Base-by-base conservation (phyloP, 2,888 invertebrate species). In the Netelia fuscicornis region DNA sequence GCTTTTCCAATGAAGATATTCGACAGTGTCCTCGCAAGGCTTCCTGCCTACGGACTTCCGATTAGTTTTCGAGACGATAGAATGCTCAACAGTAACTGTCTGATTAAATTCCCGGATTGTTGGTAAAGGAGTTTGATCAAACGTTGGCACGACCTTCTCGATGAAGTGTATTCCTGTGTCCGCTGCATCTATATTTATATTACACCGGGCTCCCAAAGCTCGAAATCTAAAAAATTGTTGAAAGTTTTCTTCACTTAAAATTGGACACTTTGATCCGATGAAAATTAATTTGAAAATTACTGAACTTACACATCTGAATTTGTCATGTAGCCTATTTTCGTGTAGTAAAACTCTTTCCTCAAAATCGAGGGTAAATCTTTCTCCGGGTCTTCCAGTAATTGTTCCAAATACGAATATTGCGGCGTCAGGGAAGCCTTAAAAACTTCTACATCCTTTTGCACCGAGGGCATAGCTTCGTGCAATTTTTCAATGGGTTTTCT, bases 361-460 rank as follows among this genome's bases (percentile, higher is more conserved):
- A 93, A 83, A 77, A 90, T 84, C 56, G 72, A 83, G 6, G 93
- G 92, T 13, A 92, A 48, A 65, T 91, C 89, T 13, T 88, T 86
- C 0, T 87, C 74, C 2, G 90, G 87, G 87, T 93, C 67, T 9
- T 90, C 79, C 54, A 91, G 56, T 25, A 93, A 75, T 72, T 91
- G 87, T 83, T 90, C 87, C 56, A 92, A 86, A 72, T 93, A 92
- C 10, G 92, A 91, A 72, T 89, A 80, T 67, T 91, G 87, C 2
- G 94, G 92, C 9, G 92, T 93, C 6, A 92, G 71, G 2, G 94
- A 92, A 6, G 93, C 89, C 25, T 88, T 25, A 86, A 94, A 93
- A 25, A 86, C 44, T 9, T 89, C 87, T n/a, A 85, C 79, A 5
- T 89, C 85, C 37, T 88, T 87, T 13, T 87, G 17, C 8, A 87